phyloP scores from a whole-genome alignment of 2,113 vertebrate species.

The Percina caprodes region DNA sequence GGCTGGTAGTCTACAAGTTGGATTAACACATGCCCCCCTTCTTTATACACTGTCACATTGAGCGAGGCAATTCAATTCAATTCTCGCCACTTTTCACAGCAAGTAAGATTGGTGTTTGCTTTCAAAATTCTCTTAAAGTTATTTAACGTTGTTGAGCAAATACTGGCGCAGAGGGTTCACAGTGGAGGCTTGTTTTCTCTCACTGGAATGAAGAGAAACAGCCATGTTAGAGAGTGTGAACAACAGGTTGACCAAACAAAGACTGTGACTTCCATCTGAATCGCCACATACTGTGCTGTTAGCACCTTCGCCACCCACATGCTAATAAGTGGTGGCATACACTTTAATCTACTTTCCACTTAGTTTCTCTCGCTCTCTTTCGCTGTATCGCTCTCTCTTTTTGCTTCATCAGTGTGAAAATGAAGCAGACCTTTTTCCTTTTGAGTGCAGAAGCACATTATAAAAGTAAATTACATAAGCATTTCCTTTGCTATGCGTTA shows the following conservation, averaged over 20 bases:
- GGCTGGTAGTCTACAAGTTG: constrained; percentile 2
- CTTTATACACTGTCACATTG: constrained; percentile 43
- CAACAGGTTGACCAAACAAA: constrained; percentile 41
- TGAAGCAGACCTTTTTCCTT: constrained; percentile 60
- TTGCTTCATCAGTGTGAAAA: constrained; percentile 55
- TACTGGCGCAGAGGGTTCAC: constrained; percentile 21
- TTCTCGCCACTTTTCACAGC: constrained; percentile 63
- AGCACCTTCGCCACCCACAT: constrained; percentile 38
- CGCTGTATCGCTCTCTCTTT: background rate
- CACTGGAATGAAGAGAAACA: constrained; percentile 19
- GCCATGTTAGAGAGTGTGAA: constrained; percentile 5
- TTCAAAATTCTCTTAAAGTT: constrained; percentile 42
- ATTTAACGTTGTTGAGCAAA: constrained; percentile 35
- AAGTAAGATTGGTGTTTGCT: constrained; percentile 58
- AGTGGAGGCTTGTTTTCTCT: constrained; percentile 27
- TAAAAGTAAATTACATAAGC: constrained; percentile 69
- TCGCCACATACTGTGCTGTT: constrained; percentile 23
- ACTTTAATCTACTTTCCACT: constrained; percentile 62
- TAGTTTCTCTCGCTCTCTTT: background rate
- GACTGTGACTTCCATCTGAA: constrained; percentile 18
- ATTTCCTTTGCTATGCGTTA: constrained; percentile 70
- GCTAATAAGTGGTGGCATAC: constrained; percentile 34
- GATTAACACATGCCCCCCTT: constrained; percentile 27
- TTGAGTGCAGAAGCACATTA: constrained; percentile 64
- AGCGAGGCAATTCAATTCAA: constrained; percentile 66